Conservation (phyloP, 2,888 invertebrate genomes). For the Orthosia cruda region DNA sequence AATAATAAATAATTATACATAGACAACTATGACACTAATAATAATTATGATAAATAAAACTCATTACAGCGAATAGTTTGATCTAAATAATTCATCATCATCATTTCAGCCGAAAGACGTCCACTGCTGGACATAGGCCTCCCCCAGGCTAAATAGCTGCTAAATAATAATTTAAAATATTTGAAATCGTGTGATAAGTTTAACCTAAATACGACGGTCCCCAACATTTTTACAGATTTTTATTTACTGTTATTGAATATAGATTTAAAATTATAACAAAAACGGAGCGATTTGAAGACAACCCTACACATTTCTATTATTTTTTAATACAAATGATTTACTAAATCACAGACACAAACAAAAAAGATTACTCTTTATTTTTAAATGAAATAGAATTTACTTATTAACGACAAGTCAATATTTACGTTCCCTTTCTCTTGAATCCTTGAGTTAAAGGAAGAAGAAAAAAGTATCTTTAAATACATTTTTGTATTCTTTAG, state of each 20-base stretch:
- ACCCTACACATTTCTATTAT: background rate
- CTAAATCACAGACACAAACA: background rate
- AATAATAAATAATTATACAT: background rate
- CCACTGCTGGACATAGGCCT: no score
- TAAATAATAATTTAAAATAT: no score
- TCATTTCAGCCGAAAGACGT: no score
- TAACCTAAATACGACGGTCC: background rate
- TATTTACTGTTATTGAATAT: background rate
- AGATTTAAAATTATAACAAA: background rate
- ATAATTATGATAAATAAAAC: constrained; percentile 17
- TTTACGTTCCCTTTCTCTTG: constrained; percentile 35
- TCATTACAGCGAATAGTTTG: background rate
- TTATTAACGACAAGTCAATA: background rate
- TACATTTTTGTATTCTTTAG: background rate
- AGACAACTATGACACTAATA: background rate
- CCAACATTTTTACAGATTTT: constrained; percentile 1
- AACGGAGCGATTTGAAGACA: background rate
- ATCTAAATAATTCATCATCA: background rate
- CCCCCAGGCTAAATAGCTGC: no score
- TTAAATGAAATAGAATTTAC: background rate
- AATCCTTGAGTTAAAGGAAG: constrained; percentile 46
- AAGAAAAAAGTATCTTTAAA: constrained; percentile 29
- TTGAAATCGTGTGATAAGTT: background rate
- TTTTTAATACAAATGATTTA: background rate
- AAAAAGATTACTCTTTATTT: background rate